phyloP scores from a whole-genome alignment of 2,113 vertebrate species.

The Heloderma charlesbogerti region DNA sequence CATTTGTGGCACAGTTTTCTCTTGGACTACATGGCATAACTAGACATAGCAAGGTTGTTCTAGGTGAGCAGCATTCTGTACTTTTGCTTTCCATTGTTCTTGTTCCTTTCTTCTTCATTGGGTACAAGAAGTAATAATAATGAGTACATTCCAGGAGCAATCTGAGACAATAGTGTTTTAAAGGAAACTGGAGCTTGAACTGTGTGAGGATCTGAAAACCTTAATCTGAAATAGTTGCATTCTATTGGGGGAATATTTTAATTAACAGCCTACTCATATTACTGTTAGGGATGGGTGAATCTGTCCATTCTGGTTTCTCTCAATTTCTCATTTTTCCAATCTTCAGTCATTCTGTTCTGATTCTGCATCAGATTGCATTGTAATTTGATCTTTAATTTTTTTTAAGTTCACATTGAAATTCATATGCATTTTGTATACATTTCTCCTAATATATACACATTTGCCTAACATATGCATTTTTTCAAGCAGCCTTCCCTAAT shows the following conservation, averaged over 20 bases:
- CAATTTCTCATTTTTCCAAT: too few species aligned
- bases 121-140: not conserved
- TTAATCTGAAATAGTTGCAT: not conserved
- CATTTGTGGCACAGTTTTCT: not conserved
- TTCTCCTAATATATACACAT: too few species aligned
- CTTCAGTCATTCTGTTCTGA: too few species aligned
- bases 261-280: not conserved
- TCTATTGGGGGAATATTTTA: not conserved
- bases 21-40: not conserved
- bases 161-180: not conserved
- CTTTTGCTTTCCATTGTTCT: not conserved
- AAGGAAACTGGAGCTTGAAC: not conserved
- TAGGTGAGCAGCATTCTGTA: not conserved
- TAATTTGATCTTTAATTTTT: too few species aligned
- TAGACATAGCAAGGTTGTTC: not conserved
- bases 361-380: too few species aligned
- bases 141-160: not conserved
- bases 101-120: too few species aligned
- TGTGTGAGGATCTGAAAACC: not conserved
- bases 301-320: too few species aligned
- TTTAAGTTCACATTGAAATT: too few species aligned
- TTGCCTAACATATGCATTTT: too few species aligned
- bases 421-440: too few species aligned
- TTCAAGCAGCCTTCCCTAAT: too few species aligned
- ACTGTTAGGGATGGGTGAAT: too few species aligned